phyloP scores from a whole-genome alignment of 2,113 vertebrate genomes.

The Tiliqua scincoides region DNA sequence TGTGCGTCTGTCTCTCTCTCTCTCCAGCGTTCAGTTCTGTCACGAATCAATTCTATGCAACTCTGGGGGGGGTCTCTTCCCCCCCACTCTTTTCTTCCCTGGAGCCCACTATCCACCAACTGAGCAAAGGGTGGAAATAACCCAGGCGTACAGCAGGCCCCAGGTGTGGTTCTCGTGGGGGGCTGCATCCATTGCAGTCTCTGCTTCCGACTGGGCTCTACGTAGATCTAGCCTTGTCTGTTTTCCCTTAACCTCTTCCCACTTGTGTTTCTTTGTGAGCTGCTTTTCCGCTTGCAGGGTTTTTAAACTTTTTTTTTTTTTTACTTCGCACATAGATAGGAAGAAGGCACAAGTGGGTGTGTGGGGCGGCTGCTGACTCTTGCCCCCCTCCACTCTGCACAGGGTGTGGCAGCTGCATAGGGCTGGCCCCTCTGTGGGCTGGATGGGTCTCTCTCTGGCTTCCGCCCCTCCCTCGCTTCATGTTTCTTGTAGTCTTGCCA shows the following conservation, averaged over 20 bases:
- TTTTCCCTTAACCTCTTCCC: too few species aligned
- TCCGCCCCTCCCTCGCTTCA: not conserved
- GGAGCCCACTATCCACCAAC: too few species aligned
- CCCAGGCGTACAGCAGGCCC: too few species aligned
- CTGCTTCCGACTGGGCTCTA: too few species aligned
- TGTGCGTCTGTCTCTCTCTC: conserved; percentile 59
- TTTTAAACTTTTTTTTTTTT: conserved; percentile 6
- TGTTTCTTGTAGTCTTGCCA: conserved; percentile 65
- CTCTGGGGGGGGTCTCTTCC: conserved; percentile 40
- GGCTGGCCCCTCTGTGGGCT: not conserved
- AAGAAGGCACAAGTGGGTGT: conserved; percentile 56
- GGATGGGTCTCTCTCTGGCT: conserved; percentile 27
- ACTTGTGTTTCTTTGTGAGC: not conserved
- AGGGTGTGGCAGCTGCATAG: not conserved
- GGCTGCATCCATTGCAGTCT: too few species aligned
- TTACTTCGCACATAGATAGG: conserved; percentile 71
- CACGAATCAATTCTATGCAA: conserved; percentile 82
- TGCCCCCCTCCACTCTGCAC: not conserved
- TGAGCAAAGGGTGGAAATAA: too few species aligned
- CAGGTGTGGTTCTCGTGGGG: too few species aligned
- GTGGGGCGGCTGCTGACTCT: conserved; percentile 48
- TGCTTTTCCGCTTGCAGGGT: conserved; percentile 40
- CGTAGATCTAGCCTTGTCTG: too few species aligned
- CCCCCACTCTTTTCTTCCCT: not conserved
- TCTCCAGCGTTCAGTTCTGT: conserved; percentile 68